Base-by-base conservation (phyloP, 2,797 vertebrate genomes). In the Pempheris klunzingeri region DNA sequence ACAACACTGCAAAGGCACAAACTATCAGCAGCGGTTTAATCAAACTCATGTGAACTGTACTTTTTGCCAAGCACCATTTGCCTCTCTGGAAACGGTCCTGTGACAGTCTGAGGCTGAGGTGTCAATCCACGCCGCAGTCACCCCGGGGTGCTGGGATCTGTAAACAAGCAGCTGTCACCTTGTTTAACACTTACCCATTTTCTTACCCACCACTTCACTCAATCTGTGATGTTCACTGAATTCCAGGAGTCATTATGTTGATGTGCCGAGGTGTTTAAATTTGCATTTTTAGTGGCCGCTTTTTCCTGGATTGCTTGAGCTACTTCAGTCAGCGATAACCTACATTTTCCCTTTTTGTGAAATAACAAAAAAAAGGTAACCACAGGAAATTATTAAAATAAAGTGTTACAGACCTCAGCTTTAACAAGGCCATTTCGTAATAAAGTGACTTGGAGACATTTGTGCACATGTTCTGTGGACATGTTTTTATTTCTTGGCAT, bases 41-140 rank as follows among this genome's bases (percentile, higher is more conserved):
- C 84, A 86, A 88, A 88, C 80, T 63, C 81, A 85, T 90, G 91
- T 92, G 88, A 92, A 87, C 75, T 75, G 83, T 41, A 75, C 78
- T 83, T 77, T 81, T 67, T 90, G 90, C 89, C 93, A 93, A 87
- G 81, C 81, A 81, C 92, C 92, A 89, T 92, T 94, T 94, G 92
- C 88, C 80, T 87, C 66, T 59, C 58, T 92, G 86, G 90, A 92
- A 89, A 87, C 44, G 50, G 72, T 76, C 86, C 90, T 62, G 62
- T 74, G 77, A 88, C 77, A 74, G 61, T 81, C 81, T 88, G 77
- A 84, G 82, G 74, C 80, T 2, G 68, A 79, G 90, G 91, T 92
- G 92, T 93, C 90, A 76, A 70, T 84, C 85, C 88, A 68, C 24
- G 77, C 77, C 61, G 38, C 78, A 52, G 46, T 76, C 83, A 84